Base-by-base conservation (phyloP, 2,888 invertebrate genomes). In the Sinopyrophorus schimmeli region DNA sequence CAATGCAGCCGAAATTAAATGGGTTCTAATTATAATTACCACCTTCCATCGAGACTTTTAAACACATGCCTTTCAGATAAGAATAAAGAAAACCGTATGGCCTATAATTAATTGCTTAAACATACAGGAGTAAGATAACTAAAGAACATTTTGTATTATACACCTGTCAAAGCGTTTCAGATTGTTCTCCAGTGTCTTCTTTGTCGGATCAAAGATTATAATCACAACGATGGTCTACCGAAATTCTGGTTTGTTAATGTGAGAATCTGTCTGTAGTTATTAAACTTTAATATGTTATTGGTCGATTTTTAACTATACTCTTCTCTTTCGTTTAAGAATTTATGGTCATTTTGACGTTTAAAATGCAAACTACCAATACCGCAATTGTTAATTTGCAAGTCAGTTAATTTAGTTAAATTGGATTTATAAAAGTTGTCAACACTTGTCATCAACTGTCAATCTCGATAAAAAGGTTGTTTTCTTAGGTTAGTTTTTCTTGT, bases 41-140 rank as follows among this genome's bases (percentile, higher is more conserved):
- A 16, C 12, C 21, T 23, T 12, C 15, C 10, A 35, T 23, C 23
- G 10, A 35, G 21, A 34, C 21, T 21, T 21, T 21, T 18, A 15
- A 16, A 11, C 32, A 18, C 18, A 10, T 11, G 11, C 6, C n/a
- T 12, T 15, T 12, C 6, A 14, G 14, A 30, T 14, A 30, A 20
- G 4, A 5, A 6, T 10, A 21, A 34, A 11, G 34, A 20, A 18
- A 24, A n/a, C 35, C 35, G 16, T 35, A 23, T 24, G 24, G 24
- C 3, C 35, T 41, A 18, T 16, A 41, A 41, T 41, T 41, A 41
- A 41, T 17, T 41, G n/a, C 31, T 23, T 31, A 31, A 41, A 41
- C 30, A 31, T 27, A 41, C 24, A 20, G 24, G 21, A 31, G 31
- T 41, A 14, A 28, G 40, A 40, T 14, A 40, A 30, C 21, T 15